phyloP scores from a whole-genome alignment of 2,113 vertebrate species.

The Oenanthe melanoleuca region DNA sequence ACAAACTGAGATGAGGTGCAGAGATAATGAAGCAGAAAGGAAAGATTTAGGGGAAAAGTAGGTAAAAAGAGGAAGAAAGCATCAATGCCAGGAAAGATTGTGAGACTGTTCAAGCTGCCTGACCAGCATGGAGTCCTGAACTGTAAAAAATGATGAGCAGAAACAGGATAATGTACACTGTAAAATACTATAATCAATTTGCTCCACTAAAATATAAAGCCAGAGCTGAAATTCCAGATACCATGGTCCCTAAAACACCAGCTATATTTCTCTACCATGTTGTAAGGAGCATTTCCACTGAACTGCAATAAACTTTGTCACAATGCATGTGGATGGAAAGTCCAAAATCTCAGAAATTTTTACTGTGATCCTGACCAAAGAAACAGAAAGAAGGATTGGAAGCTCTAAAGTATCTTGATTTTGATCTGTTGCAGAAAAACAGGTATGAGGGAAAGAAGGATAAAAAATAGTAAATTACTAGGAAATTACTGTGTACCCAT shows the following conservation, averaged over 20 bases:
- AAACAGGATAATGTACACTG: background rate
- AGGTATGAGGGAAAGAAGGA: background rate
- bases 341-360: background rate
- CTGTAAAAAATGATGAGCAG: background rate
- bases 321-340: background rate
- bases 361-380: background rate
- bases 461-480: background rate
- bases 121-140: background rate
- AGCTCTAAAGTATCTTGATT: background rate
- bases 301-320: background rate
- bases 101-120: background rate
- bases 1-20: background rate
- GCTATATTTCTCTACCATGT: background rate
- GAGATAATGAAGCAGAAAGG: background rate
- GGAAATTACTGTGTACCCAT: background rate
- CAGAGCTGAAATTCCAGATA: background rate
- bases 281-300: background rate
- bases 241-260: background rate
- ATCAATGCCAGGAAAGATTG: background rate
- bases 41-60: background rate
- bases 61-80: background rate
- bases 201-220: background rate
- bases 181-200: background rate
- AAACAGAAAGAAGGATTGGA: background rate
- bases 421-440: background rate